Percentiles rank a stretch among this genome's conserved stretches.
Conservation (phyloP, 1,140 invertebrate genomes). For the Anoplolepis gracilipes region DNA sequence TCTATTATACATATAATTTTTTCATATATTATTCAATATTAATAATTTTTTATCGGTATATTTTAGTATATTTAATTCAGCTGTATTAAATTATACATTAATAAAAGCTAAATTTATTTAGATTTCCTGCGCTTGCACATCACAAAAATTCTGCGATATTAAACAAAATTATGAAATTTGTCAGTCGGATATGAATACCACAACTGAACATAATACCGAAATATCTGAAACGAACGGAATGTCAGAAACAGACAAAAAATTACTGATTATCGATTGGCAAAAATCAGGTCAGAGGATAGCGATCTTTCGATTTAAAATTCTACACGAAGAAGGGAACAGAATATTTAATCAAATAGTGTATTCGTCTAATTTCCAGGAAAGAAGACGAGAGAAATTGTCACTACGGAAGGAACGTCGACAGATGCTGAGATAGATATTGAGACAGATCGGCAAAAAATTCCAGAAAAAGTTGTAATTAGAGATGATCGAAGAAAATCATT, state of each 20-base stretch:
- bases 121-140: constrained; percentile 45
- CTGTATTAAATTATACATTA: background rate
- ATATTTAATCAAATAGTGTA: background rate
- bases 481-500: constrained; percentile 10
- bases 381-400: background rate
- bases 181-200: background rate
- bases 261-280: constrained; percentile 3
- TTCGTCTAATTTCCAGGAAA: constrained; percentile 5
- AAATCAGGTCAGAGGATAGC: background rate
- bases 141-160: constrained; percentile 2
- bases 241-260: constrained; percentile 20
- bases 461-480: background rate
- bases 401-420: background rate
- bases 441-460: background rate
- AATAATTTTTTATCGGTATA: background rate
- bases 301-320: background rate
- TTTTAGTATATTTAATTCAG: background rate
- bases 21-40: constrained; percentile 2
- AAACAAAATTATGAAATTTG: background rate
- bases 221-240: background rate
- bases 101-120: constrained; percentile 20
- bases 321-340: background rate
- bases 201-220: constrained; percentile 43
- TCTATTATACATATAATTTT: background rate
- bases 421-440: background rate